Base-by-base conservation (phyloP, 2,113 vertebrate genomes). In the Osmerus mordax region DNA sequence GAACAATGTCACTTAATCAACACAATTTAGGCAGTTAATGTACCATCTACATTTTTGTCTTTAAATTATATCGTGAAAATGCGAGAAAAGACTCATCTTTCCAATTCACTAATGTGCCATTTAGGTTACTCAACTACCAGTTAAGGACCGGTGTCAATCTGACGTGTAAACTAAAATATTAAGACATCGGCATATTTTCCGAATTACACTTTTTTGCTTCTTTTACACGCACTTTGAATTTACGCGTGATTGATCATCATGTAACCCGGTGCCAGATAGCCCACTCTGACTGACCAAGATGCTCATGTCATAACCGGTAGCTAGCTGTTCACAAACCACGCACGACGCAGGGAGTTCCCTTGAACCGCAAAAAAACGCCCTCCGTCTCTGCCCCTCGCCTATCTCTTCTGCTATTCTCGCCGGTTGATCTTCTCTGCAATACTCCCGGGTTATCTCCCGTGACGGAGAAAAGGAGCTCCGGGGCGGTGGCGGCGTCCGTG, bases 321-420 rank as follows among this genome's bases (percentile, higher is more conserved):
- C 71, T n/a, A 77, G 81, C 78, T 71, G 65, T 73, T 72, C 58
- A 71, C 77, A 7, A 66, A 82, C 84, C 81, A 87, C 86, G 84
- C 82, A 82, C 81, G 73, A 86, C 88, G 87, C 78, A 74, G 70
- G 88, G 90, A 90, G 87, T 90, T 91, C 79, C 89, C 87, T 69
- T 36, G 77, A 63, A 81, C 65, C 61, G 79, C 80, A 86, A 83
- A 85, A 81, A 87, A 86, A 88, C 91, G 83, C 90, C 88, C 86
- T 88, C 76, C 60, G 28, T 51, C 63, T 80, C 79, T 79, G 72
- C 77, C 82, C 76, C 74, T 25, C 75, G 68, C 68, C 73, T 72
- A 77, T 70, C 72, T 72, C 71, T 71, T 75, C 73, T 71, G 55
- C 83, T 83, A 70, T 81, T 84, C 78, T 72, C 67, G 71, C 83